Evolutionary conservation across 2,113 vertebrate species (phyloP).

Genomic region (Suncus etruscus): DNA sequence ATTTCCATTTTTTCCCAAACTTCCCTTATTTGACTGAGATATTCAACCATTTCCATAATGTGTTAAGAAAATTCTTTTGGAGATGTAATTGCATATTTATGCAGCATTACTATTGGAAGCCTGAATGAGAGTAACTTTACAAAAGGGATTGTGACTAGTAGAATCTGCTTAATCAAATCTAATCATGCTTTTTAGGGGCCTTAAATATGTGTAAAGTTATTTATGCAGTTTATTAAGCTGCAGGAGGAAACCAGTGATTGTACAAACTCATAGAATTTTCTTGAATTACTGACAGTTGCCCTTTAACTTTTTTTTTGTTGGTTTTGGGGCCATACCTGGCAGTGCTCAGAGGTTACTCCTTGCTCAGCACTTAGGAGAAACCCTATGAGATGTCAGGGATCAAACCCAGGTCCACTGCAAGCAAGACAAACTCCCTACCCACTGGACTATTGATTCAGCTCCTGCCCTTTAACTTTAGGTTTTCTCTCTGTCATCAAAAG

Average conservation of each 20-base stretch:
- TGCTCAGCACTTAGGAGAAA: too few species aligned
- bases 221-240: neutral
- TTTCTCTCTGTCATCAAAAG: constrained; percentile 15
- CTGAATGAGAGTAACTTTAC: constrained; percentile 51
- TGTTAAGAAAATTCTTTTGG: constrained; percentile 55
- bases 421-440: too few species aligned
- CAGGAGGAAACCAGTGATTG: neutral
- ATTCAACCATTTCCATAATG: constrained; percentile 36
- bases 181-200: neutral
- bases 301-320: neutral
- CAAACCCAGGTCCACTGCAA: too few species aligned
- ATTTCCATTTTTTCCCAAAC: constrained; percentile 34
- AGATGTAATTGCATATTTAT: constrained; percentile 18
- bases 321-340: too few species aligned
- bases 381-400: too few species aligned
- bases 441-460: too few species aligned
- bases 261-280: neutral
- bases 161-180: constrained; percentile 44
- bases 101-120: constrained; percentile 30
- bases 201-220: constrained; percentile 1
- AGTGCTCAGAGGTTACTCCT: too few species aligned
- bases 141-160: neutral
- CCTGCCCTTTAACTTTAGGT: neutral
- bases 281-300: neutral
- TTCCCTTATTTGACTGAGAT: constrained; percentile 3